Evolutionary conservation across 1,140 invertebrate genomes (phyloP), one percentile per base, ranked within the genome.

Genomic region (Drosophila nikananu): DNA sequence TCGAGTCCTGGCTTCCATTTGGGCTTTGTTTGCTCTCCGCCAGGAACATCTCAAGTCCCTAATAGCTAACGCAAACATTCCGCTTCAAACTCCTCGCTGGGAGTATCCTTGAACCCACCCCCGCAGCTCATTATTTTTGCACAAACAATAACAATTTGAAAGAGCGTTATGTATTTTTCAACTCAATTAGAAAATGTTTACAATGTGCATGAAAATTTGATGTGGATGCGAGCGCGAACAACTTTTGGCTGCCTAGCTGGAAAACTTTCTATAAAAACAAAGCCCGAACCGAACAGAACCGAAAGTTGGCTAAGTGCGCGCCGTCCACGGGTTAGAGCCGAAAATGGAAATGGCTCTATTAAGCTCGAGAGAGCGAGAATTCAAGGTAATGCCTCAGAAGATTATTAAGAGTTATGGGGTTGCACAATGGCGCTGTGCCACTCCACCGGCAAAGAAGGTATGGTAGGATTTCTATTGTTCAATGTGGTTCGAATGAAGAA

Each of bases 171-270:
- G 86, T 90, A 89, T 89, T 89, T 89, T 89, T 90, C 86, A 89
- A 89, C 86, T 89, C 86, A 89, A 89, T 89, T 89, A 89, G 86
- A 90, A 90, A 80, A 86, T 86, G 86, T 89, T 89, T 89, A 89
- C 84, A 90, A 74, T 90, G 86, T 58, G 86, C 73, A 87, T 89
- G 68, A 80, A 89, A 89, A 80, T 83, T 87, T 89, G 71, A 86
- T 84, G 82, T 35, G 78, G 61, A 80, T 84, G 72, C 48, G 61
- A 62, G 49, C 49, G 23, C 35, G 42, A 41, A 51, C 58, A 89
- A 83, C 73, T 90, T 89, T 81, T 74, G 62, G 49, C 66, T 27
- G 63, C 57, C 39, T 65, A 44, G 42, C n/a, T 51, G 58, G 21
- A 57, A 39, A 71, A 70, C 41, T 71, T 41, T 25, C 21, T 7